These are phyloP conservation scores for Orestias chungarensis DNA, from an alignment of 2,797 vertebrate genomes.

Conservation along the genomic window DNA sequence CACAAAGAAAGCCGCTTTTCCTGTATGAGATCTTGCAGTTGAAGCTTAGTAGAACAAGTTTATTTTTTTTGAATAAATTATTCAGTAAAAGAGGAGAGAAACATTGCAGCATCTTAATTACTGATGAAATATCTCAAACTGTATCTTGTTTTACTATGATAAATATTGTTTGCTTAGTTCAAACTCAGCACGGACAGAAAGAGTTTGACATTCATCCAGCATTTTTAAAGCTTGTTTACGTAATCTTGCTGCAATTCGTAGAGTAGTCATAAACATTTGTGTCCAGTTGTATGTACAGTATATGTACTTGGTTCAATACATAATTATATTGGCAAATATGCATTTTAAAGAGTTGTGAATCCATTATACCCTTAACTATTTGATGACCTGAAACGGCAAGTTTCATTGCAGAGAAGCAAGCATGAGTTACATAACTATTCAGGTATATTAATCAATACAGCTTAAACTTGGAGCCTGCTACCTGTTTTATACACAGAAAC, in stretches of 20 bases:
- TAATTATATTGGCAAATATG: background rate
- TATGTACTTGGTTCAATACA: too few species aligned
- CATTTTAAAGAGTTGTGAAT: too few species aligned
- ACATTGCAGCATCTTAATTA: background rate
- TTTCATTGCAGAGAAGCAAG: background rate
- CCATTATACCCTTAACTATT: too few species aligned
- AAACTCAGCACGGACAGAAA: too few species aligned
- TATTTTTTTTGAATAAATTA: background rate
- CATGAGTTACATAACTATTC: background rate
- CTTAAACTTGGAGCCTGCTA: too few species aligned
- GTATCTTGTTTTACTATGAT: background rate
- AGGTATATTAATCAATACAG: too few species aligned
- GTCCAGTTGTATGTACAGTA: background rate
- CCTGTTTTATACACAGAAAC: too few species aligned
- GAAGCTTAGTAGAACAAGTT: background rate
- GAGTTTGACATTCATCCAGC: background rate
- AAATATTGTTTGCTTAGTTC: background rate
- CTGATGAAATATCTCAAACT: background rate
- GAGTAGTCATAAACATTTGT: background rate
- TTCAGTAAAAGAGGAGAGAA: background rate
- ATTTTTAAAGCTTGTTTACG: background rate
- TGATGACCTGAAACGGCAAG: background rate
- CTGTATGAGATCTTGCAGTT: too few species aligned
- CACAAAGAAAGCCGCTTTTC: too few species aligned
- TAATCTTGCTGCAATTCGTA: background rate